These are phyloP conservation scores for Pachydiplax longipennis DNA, from an alignment of 2,888 invertebrate genomes.

Conservation along the genomic window DNA sequence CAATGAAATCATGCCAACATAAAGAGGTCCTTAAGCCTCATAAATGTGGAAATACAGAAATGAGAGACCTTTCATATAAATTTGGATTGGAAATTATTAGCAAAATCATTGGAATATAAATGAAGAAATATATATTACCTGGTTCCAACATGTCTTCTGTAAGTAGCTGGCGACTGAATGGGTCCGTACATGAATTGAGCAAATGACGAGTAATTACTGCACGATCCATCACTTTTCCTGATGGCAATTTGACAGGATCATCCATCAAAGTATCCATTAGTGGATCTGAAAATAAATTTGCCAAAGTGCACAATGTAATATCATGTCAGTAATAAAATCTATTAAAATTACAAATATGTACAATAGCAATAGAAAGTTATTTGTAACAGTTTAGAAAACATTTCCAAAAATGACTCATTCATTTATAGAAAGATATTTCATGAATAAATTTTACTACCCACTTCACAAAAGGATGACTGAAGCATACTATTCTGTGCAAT, in stretches of 20 bases:
- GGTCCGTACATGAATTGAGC: slow-evolving; percentile 95
- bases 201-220: slow-evolving; percentile 92
- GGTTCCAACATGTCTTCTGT: slow-evolving; percentile 92
- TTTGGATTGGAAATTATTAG: too few species aligned
- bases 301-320: background rate
- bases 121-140: slow-evolving; percentile 65
- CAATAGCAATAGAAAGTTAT: too few species aligned
- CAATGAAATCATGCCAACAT: too few species aligned
- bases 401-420: too few species aligned
- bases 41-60: too few species aligned
- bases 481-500: background rate
- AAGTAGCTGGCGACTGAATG: slow-evolving; percentile 95
- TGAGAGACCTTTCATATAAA: too few species aligned
- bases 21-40: too few species aligned
- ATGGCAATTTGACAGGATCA: slow-evolving; percentile 92
- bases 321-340: background rate
- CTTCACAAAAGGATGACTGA: too few species aligned
- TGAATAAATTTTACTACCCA: too few species aligned
- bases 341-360: background rate
- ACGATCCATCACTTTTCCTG: slow-evolving; percentile 92
- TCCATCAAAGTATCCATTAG: slow-evolving; percentile 97
- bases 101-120: too few species aligned
- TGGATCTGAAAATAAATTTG: slow-evolving; percentile 69
- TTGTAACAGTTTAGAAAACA: too few species aligned
- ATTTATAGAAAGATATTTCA: too few species aligned